Conservation (phyloP, 2,797 vertebrate species). For the Centroberyx gerrardi region DNA sequence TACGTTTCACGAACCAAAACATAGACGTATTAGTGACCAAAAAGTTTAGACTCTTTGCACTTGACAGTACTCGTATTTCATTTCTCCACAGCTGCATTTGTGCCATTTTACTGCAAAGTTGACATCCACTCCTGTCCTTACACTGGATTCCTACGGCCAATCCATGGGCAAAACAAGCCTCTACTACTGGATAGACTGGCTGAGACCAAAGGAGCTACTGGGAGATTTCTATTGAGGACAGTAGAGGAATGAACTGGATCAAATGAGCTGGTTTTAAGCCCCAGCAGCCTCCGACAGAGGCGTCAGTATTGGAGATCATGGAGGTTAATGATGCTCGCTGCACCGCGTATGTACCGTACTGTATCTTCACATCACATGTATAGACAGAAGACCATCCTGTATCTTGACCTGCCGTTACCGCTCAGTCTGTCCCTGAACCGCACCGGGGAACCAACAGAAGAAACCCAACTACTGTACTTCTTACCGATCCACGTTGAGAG, state of each 20-base stretch:
- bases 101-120: slow-evolving; percentile 63
- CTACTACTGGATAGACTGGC: slow-evolving; percentile 21
- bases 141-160: slow-evolving; percentile 24
- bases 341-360: slow-evolving; percentile 37
- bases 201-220: slow-evolving; percentile 37
- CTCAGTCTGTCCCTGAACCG: not conserved
- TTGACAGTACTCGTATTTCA: slow-evolving; percentile 42
- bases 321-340: slow-evolving; percentile 27
- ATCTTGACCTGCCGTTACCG: not conserved
- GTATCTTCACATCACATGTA: slow-evolving; percentile 33
- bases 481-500: slow-evolving; percentile 13
- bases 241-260: slow-evolving; percentile 2
- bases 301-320: slow-evolving; percentile 37
- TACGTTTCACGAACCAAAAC: slow-evolving; percentile 39
- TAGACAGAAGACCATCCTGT: slow-evolving; percentile 20
- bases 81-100: slow-evolving; percentile 56
- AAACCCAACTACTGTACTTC: slow-evolving; percentile 1
- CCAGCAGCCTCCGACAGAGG: slow-evolving; percentile 5
- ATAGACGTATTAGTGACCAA: slow-evolving; percentile 43
- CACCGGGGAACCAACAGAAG: slow-evolving; percentile 38
- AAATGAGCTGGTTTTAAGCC: not conserved
- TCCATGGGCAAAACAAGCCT: slow-evolving; percentile 1
- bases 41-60: slow-evolving; percentile 59
- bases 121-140: slow-evolving; percentile 20
- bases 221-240: not conserved